Evolutionary conservation across 1,140 invertebrate genomes (phyloP).

Genomic region (Leptinotarsa texana): DNA sequence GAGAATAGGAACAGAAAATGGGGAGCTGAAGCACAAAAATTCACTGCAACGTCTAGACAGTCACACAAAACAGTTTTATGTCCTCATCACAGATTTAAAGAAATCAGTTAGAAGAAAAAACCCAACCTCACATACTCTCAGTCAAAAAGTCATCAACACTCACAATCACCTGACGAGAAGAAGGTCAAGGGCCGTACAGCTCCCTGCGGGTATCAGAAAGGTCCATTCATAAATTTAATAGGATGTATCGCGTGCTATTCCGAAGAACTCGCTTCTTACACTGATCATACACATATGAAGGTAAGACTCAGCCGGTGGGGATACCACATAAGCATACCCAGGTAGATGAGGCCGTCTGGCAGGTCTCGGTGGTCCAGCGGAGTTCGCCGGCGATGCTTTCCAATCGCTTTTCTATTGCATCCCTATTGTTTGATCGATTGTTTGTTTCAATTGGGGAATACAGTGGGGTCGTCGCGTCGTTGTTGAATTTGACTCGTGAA

Average conservation of each 20-base stretch:
- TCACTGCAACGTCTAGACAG: neutral
- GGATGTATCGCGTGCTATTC: slow-evolving; percentile 49
- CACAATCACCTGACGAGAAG: slow-evolving; percentile 16
- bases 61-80: neutral
- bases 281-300: slow-evolving; percentile 56
- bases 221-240: slow-evolving; percentile 45
- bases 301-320: slow-evolving; percentile 55
- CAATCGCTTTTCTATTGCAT: slow-evolving; percentile 11
- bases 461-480: neutral
- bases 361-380: slow-evolving; percentile 34
- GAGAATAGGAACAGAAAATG: neutral
- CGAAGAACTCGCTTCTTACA: slow-evolving; percentile 55
- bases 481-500: neutral
- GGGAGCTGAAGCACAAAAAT: neutral
- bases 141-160: slow-evolving; percentile 23
- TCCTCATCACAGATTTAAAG: neutral
- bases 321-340: slow-evolving; percentile 52
- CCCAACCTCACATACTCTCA: neutral
- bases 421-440: slow-evolving; percentile 21
- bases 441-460: neutral
- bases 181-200: slow-evolving; percentile 9
- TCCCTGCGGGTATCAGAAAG: slow-evolving; percentile 25
- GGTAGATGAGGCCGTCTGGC: slow-evolving; percentile 51
- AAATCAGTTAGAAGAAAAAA: neutral
- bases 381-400: slow-evolving; percentile 4